Evolutionary conservation across 2,113 vertebrate genomes (phyloP).

Genomic region (Pelobates fuscus): DNA sequence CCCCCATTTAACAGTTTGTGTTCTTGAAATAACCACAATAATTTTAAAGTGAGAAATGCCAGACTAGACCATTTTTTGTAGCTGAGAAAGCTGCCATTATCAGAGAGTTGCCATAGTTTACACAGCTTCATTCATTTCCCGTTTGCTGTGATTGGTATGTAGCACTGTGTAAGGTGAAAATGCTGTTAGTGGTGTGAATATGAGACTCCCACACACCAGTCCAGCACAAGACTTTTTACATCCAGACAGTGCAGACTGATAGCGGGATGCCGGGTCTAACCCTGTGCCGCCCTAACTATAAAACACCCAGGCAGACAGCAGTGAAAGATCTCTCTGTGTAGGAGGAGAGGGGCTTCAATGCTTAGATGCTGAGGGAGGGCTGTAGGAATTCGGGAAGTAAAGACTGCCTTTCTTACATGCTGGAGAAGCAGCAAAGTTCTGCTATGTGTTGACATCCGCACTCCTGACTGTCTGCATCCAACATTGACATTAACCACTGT

Average conservation of each 20-base stretch:
- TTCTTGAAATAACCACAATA: constrained; percentile 12
- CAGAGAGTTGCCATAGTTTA: no score
- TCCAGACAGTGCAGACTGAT: constrained; percentile 19
- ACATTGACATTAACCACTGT: no score
- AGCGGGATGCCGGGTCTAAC: constrained; percentile 7
- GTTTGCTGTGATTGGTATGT: no score
- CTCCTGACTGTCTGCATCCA: no score
- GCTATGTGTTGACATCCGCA: no score
- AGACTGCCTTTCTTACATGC: no score
- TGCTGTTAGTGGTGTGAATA: neutral
- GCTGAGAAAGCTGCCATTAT: no score
- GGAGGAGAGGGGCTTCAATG: constrained; percentile 25
- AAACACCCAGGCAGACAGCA: neutral
- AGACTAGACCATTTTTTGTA: constrained; percentile 1
- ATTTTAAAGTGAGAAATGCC: constrained; percentile 1
- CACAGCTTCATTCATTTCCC: no score
- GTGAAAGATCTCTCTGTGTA: constrained; percentile 13
- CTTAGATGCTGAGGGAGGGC: no score
- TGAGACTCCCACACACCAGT: neutral
- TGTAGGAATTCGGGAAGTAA: no score
- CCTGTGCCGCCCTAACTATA: neutral
- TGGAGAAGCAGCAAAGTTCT: no score
- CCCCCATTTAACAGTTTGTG: constrained; percentile 12
- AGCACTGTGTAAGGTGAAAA: no score
- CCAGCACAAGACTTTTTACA: neutral